Evolutionary conservation across 2,113 vertebrate genomes (phyloP), one percentile per base, ranked within the genome.

Genomic region (Pygoscelis adeliae): DNA sequence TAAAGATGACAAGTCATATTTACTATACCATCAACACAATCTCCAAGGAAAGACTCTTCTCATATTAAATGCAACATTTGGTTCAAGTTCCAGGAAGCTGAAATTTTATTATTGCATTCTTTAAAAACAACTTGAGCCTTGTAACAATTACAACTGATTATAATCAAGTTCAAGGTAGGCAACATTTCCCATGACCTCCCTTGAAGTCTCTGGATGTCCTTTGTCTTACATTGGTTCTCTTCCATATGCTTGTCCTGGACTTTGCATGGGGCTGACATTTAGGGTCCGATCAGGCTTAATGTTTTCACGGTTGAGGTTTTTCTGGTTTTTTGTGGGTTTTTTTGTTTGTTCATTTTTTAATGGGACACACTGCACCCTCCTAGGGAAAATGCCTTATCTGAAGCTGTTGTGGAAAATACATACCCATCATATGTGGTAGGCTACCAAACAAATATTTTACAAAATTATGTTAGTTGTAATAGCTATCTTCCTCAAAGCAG

Each of bases 121-220:
- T 91, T 85, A 36, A 85, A 83, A 93, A 49, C 58, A 95, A 76
- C 38, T 56, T 27, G 44, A 90, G 34, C 49, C 62, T 81, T 96
- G 49, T 78, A 96, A 90, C 16, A 95, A 92, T 90, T 91, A 87
- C 80, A 78, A 89, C 47, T 69, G 29, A 93, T 94, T 93, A 94
- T 55, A 95, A 97, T 93, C 61, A 96, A 90, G 93, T 88, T 86
- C 91, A 88, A 83, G 73, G 78, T 29, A 90, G 38, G 44, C 7
- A 29, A 95, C 80, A 86, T 96, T 97, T 97, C 93, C 85, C 83
- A 92, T 76, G 90, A 97, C 91, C 77, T 95, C 29, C 23, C 5
- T 27, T 87, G 58, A 84, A 96, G 40, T 52, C 29, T 85, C 83
- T 49, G 32, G 19, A 50, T 84, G 36, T 81, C 47, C 19, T 83